A percentile compares a stretch with the other conserved stretches of the same genome.
Evolutionary conservation across 1,140 invertebrate species (phyloP).

Genomic region (Pogonognathellus flavescens): DNA sequence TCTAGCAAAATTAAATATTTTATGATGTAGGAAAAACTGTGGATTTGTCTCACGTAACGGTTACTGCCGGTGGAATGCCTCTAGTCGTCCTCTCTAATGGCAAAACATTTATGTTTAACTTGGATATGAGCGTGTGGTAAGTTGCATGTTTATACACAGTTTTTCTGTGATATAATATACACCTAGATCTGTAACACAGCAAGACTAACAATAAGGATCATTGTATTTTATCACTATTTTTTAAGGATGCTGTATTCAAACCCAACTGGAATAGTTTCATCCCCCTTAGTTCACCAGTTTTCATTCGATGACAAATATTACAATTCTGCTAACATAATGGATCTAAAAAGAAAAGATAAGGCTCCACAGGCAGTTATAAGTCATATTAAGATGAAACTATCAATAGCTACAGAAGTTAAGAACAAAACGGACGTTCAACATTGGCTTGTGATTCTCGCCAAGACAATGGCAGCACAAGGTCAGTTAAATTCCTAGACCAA

Average conservation of each 20-base stretch:
- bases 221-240: neutral
- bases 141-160: neutral
- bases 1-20: neutral
- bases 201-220: no score
- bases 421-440: conserved; percentile 50
- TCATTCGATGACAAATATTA: conserved; percentile 7
- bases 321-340: neutral
- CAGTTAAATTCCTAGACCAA: conserved; percentile 46
- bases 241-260: conserved; percentile 56
- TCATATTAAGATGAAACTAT: conserved; percentile 62
- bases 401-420: conserved; percentile 53
- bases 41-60: neutral
- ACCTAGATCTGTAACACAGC: conserved; percentile 48
- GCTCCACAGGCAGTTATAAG: conserved; percentile 17
- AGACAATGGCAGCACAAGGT: conserved; percentile 60
- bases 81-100: conserved; percentile 78
- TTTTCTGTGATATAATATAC: neutral
- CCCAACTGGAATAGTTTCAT: conserved; percentile 47
- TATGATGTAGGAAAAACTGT: neutral
- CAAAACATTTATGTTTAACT: conserved; percentile 78
- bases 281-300: conserved; percentile 2
- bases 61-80: conserved; percentile 74
- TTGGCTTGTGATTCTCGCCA: conserved; percentile 58
- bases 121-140: conserved; percentile 78
- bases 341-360: conserved; percentile 12